Evolutionary conservation across 2,888 invertebrate genomes (phyloP), one percentile per base, ranked within the genome.

Genomic region (Octonoba sinensis): DNA sequence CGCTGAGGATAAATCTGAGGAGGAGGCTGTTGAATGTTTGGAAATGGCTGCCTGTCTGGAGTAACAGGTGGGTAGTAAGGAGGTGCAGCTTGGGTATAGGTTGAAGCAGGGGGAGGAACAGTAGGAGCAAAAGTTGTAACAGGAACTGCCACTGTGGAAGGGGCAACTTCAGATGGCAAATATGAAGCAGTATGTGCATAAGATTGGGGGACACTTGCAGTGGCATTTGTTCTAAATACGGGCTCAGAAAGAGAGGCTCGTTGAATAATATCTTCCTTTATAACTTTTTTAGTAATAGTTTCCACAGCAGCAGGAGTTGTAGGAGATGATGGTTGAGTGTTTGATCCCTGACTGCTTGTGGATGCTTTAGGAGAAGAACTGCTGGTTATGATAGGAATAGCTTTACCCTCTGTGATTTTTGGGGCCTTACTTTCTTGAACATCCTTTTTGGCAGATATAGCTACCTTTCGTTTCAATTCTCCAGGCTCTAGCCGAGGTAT

Each of bases 401-500:
- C 62, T 73, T 81, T 81, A n/a, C 69, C 79, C n/a, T 81, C 79
- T 6, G 66, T 47, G 22, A 49, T 57, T 16, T 65, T 67, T 18
- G 69, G 69, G 27, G 57, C 44, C 70, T 82, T 81, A 22, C 20
- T 49, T 44, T 82, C 75, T 1, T 54, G 15, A 6, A 69, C 44
- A 44, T 47, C 12, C 15, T 82, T 75, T 59, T 75, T 82, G 27
- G 64, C 69, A n/a, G 47, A 11, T 18, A 70, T 74, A 18, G 65
- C 20, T 22, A 36, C n/a, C 71, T 82, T 82, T 49, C 81, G 62
- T 51, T 81, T 81, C 18, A 72, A 11, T 20, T 83, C 83, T 13
- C 75, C 76, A 44, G 73, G 74, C 59, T 81, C 83, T 51, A 81
- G 46, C 24, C 76, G 57, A 1, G 83, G 79, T 20, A 81, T 83